These are phyloP conservation scores for Cephus rjabovi DNA, from an alignment of 2,888 invertebrate genomes.

Conservation along the genomic window DNA sequence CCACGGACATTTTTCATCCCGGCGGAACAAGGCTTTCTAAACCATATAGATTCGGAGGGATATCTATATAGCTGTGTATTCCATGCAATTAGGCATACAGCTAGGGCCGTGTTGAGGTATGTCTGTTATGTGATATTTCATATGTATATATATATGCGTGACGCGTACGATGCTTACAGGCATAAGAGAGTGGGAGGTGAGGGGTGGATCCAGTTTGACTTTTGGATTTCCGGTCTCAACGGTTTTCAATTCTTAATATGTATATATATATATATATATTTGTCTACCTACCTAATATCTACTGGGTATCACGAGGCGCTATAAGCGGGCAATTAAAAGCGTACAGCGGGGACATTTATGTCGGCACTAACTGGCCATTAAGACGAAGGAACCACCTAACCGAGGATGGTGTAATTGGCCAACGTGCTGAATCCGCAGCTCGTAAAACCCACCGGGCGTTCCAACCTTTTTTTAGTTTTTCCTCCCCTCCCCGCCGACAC, in stretches of 20 bases:
- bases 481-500: neutral
- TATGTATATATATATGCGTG: neutral
- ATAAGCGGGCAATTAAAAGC: constrained; percentile 57
- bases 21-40: neutral
- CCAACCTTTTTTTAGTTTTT: constrained; percentile 3
- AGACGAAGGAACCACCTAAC: constrained; percentile 56
- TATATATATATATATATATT: too few relatives aligned
- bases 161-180: neutral
- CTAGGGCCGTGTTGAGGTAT: neutral
- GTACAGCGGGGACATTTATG: constrained; percentile 57
- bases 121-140: neutral
- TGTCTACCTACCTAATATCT: neutral
- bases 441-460: constrained; percentile 56
- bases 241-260: neutral
- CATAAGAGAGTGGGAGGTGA: fast-evolving
- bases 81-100: neutral
- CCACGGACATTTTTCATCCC: neutral
- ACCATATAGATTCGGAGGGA: neutral
- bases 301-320: constrained; percentile 32
- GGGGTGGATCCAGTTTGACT: neutral
- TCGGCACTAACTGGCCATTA: constrained; percentile 60
- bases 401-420: constrained; percentile 61
- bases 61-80: neutral
- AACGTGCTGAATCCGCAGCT: constrained; percentile 57
- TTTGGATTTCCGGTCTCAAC: neutral